Conservation (phyloP, 2,797 vertebrate species). For the Australoheros facetus region DNA sequence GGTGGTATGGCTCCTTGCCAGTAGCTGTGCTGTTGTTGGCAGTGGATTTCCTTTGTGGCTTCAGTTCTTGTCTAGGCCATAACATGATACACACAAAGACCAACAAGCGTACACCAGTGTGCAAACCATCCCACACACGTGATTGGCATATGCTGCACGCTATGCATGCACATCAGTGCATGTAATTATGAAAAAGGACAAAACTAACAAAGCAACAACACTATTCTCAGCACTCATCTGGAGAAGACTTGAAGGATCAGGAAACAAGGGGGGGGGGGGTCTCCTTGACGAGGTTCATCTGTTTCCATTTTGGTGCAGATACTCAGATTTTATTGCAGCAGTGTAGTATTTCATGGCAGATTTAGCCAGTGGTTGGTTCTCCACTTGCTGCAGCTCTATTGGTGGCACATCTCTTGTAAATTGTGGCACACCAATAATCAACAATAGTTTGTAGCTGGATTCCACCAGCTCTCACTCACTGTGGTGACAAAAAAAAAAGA, state of each 20-base stretch:
- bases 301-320: conserved; percentile 86
- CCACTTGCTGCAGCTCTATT: conserved; percentile 75
- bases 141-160: conserved; percentile 32
- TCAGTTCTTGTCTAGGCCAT: conserved; percentile 77
- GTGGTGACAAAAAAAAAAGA: conserved; percentile 15
- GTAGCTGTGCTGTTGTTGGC: conserved; percentile 81
- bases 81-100: conserved; percentile 75
- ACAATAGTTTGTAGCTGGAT: conserved; percentile 61
- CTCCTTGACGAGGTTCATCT: conserved; percentile 83
- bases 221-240: conserved; percentile 64
- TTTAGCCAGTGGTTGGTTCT: conserved; percentile 81
- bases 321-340: conserved; percentile 84
- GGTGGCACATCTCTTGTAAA: conserved; percentile 82
- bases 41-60: conserved; percentile 77
- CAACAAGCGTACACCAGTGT: conserved; percentile 38
- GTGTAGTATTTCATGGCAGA: conserved; percentile 87
- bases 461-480: conserved; percentile 32
- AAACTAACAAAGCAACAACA: conserved; percentile 32
- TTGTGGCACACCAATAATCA: conserved; percentile 74
- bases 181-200: conserved; percentile 65
- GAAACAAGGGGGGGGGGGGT: conserved; percentile 69
- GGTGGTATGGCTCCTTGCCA: conserved; percentile 79
- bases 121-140: conserved; percentile 19
- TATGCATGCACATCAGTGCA: conserved; percentile 54
- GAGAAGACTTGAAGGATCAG: conserved; percentile 68